Evolutionary conservation across 2,113 vertebrate genomes (phyloP), one percentile per base, ranked within the genome.

Genomic region (Speoplatyrhinus poulsoni): DNA sequence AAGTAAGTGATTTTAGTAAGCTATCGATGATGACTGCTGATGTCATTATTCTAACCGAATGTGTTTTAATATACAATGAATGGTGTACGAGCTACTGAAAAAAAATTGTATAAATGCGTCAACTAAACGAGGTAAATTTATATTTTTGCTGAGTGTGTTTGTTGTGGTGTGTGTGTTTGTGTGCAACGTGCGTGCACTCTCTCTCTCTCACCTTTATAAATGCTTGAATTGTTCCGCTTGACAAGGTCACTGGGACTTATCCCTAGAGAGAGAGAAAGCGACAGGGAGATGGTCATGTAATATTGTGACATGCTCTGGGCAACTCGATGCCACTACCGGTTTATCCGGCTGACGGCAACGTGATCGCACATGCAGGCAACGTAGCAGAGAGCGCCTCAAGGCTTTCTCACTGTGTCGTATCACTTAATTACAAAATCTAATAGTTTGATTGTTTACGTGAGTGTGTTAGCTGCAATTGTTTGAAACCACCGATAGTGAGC

Each of bases 171-270:
- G 9, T 59, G 57, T 59, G 57, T 36, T 11, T 33, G n/a, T 58
- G 16, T 58, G 16, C 9, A 17, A 33, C 16, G 26, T n/a, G 12
- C 12, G 36, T 41, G 16, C 54, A 47, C 10, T 0, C 19, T 65
- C 10, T 0, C 19, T 65, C 13, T 67, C 73, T 83, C 57, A 91
- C 93, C 91, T 91, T 85, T 91, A 53, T 82, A 60, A 55, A 65
- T 56, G 60, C 68, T 52, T 15, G 78, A 61, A 53, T 88, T 85
- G 83, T 84, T 88, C 73, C 82, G 86, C 46, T 82, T 87, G 71
- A 82, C 49, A 54, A 91, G 76, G 60, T 93, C 92, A 81, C 70
- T 89, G 32, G 74, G 63, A 71, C 49, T 91, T 12, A 90, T 50
- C 11, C 84, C 92, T 93, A 67, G 70, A 8, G 36, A n/a, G 49